Conservation (phyloP, 2,797 vertebrate genomes). For the Phyllotis vaccarum region DNA sequence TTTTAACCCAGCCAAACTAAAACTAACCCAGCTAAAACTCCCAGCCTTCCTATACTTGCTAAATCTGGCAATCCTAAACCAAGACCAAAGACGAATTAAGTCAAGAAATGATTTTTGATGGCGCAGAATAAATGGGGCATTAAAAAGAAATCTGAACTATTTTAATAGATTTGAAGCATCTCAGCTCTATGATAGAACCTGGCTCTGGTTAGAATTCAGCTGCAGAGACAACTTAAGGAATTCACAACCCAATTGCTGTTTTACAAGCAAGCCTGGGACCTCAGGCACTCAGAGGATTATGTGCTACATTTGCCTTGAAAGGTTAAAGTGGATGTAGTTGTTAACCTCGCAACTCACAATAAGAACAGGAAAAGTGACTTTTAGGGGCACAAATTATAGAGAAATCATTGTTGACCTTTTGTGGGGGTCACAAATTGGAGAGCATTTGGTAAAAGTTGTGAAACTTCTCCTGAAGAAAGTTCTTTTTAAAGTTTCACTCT, state of each 20-base stretch:
- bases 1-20: background rate
- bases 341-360: slow-evolving; percentile 55
- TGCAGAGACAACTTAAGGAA: slow-evolving; percentile 65
- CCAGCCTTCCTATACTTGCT: slow-evolving; percentile 6
- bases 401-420: slow-evolving; percentile 63
- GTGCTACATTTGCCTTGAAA: slow-evolving; percentile 62
- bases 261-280: slow-evolving; percentile 55
- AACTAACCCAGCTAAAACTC: no score
- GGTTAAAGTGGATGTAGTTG: slow-evolving; percentile 63
- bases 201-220: background rate
- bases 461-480: slow-evolving; percentile 10
- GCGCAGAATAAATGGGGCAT: background rate
- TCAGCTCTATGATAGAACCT: background rate
- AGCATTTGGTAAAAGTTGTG: slow-evolving; percentile 8
- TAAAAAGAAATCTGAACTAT: background rate
- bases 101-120: background rate
- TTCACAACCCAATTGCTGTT: background rate
- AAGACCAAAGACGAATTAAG: slow-evolving; percentile 44
- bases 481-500: background rate
- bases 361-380: slow-evolving; percentile 62
- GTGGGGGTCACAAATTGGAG: slow-evolving; percentile 45
- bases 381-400: slow-evolving; percentile 40
- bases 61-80: slow-evolving; percentile 10
- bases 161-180: slow-evolving; percentile 23
- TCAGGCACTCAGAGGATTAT: background rate